Evolutionary conservation across 2,797 vertebrate genomes (phyloP), one percentile per base, ranked within the genome.

Genomic region (Pitangus sulphuratus): DNA sequence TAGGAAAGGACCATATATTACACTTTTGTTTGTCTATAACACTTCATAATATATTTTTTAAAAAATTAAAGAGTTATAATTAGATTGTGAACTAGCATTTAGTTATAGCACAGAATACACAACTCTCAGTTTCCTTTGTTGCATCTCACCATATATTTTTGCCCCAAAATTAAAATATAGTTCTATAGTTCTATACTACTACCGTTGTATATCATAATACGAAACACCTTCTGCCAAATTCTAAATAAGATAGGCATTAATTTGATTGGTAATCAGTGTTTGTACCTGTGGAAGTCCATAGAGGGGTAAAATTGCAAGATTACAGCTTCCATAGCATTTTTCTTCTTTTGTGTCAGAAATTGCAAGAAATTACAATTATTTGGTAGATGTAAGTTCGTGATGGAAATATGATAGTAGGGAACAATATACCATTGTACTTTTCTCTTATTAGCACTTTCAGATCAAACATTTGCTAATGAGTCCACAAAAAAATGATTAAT

Each of bases 101-200:
- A 90, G 28, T 78, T 95, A 85, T 13, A 93, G 10, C 12, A 66
- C 31, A 48, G 26, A 86, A 91, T 84, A 95, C 58, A 90, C 75
- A 95, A 87, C 83, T 92, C 31, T 75, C 68, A 83, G 8, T 95
- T 97, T 95, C 81, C 68, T 93, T 94, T 96, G n/a, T 42, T 87
- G 31, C 71, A 84, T 93, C 45, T 70, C 45, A 35, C 68, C 33
- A 25, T 42, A 79, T 45, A 40, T 56, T 84, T 94, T 17, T 25
- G 44, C 40, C 85, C 82, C 15, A 12, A 93, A 71, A 94, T 94
- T 89, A 84, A 87, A 87, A 91, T 71, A 64, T 30, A 84, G 26
- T 15, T 56, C 51, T 87, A 39, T 39, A 39, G 39, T 39, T 39
- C 39, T 39, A 39, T 90, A 16, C 30, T 92, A 69, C 66, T 39